Percentiles rank a stretch among this genome's conserved stretches.
These are phyloP conservation scores for Myioborus miniatus DNA, from an alignment of 2,797 vertebrate species.

Conservation along the genomic window DNA sequence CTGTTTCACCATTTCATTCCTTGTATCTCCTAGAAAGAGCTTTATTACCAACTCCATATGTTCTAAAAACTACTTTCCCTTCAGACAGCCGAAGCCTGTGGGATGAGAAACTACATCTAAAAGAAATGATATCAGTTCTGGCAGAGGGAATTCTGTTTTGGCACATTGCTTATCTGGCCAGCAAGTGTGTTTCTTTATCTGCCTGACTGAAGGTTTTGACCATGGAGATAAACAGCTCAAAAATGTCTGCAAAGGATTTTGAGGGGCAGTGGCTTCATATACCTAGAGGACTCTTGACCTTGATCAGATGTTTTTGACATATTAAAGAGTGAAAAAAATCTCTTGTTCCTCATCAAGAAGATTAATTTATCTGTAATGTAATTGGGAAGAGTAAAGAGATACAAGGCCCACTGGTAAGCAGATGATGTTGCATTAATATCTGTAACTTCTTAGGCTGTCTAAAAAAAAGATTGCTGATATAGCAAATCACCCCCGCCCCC, in stretches of 20 bases:
- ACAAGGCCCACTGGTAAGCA: background rate
- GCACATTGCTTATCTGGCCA: conserved; percentile 22
- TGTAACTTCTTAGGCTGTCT: background rate
- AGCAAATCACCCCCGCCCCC: background rate
- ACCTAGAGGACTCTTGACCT: background rate
- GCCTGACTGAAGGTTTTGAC: background rate
- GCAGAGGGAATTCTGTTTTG: conserved; percentile 55
- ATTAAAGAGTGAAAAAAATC: background rate
- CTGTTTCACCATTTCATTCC: conserved; percentile 23
- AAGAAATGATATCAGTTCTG: conserved; percentile 11
- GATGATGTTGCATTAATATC: background rate
- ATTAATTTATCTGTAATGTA: background rate
- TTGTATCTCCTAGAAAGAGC: conserved; percentile 56
- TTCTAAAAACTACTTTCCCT: conserved; percentile 40
- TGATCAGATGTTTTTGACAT: background rate
- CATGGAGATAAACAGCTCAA: background rate
- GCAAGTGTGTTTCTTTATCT: background rate
- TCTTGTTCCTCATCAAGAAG: background rate
- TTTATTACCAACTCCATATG: conserved; percentile 60
- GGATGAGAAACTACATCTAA: conserved; percentile 34
- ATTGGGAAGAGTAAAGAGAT: background rate
- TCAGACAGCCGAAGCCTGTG: conserved; percentile 10
- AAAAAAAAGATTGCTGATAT: background rate
- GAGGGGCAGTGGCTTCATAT: background rate
- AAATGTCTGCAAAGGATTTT: background rate